phyloP scores from a whole-genome alignment of 2,113 vertebrate genomes.

The Charina bottae region DNA sequence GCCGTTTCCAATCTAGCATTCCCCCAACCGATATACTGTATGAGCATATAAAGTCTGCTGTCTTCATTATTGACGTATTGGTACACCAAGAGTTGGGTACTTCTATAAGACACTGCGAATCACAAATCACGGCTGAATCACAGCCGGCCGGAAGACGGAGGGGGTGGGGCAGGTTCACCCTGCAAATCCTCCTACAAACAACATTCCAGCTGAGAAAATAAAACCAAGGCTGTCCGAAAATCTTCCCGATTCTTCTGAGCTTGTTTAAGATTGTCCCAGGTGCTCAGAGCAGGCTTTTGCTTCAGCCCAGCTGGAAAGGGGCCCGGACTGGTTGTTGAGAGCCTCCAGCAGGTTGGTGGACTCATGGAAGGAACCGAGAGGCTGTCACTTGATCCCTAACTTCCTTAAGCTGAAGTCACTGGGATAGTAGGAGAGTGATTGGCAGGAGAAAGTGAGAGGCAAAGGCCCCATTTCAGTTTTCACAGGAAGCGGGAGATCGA shows the following conservation, averaged over 20 bases:
- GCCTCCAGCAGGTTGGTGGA: neutral
- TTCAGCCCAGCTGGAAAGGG: neutral
- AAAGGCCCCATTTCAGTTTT: neutral
- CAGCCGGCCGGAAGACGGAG: no score
- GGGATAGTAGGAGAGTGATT: neutral
- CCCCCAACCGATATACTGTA: neutral
- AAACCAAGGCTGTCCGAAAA: neutral
- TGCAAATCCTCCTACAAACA: neutral
- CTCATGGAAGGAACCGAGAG: neutral
- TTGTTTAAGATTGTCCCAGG: neutral
- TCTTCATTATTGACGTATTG: neutral
- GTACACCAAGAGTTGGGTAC: neutral
- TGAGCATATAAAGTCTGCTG: neutral
- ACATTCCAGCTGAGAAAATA: neutral
- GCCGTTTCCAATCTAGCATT: neutral
- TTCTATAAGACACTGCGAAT: neutral
- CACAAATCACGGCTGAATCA: no score
- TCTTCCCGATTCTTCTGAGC: neutral
- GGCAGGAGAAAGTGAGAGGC: neutral
- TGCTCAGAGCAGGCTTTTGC: neutral
- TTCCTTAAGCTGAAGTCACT: neutral
- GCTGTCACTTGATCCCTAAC: neutral
- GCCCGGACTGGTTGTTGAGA: neutral
- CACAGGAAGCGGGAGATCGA: neutral
- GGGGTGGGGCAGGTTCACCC: neutral